Conservation (phyloP, 2,113 vertebrate species). For the Brachyhypopomus occidentalis region DNA sequence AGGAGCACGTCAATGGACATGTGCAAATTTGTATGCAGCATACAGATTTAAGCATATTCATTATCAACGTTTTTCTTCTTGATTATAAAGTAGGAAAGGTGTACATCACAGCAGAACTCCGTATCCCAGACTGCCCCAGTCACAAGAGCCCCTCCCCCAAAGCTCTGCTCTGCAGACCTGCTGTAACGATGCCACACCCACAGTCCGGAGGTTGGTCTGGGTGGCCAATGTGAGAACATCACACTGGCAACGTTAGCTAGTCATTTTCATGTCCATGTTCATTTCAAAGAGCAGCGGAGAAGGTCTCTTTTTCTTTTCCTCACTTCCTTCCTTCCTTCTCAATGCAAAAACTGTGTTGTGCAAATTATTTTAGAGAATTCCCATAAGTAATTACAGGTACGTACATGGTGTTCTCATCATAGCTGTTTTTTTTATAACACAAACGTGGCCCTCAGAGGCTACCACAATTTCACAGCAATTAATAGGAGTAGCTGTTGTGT, state of each 20-base stretch:
- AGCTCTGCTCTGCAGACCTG: constrained; percentile 49
- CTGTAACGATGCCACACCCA: constrained; percentile 44
- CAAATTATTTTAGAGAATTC: background rate
- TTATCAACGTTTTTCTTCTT: constrained; percentile 8
- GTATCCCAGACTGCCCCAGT: background rate
- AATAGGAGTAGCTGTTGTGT: constrained; percentile 7
- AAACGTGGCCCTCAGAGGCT: background rate
- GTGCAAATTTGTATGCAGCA: background rate
- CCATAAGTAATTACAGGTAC: background rate
- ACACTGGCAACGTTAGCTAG: constrained; percentile 26
- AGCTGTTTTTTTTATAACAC: background rate
- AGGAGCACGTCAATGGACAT: constrained; percentile 34
- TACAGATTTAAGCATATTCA: constrained; percentile 32
- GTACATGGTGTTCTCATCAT: background rate
- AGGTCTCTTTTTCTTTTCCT: background rate
- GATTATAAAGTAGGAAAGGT: constrained; percentile 14
- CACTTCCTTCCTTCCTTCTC: background rate
- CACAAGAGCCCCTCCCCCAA: background rate
- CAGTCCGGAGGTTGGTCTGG: constrained; percentile 42
- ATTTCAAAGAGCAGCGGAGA: background rate
- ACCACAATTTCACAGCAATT: background rate
- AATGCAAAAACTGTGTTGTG: background rate
- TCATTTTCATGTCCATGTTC: constrained; percentile 45
- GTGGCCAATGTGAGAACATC: background rate
- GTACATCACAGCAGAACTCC: constrained; percentile 21